Evolutionary conservation across 2,797 vertebrate genomes (phyloP).

Genomic region (Brachyrhaphis roseni): DNA sequence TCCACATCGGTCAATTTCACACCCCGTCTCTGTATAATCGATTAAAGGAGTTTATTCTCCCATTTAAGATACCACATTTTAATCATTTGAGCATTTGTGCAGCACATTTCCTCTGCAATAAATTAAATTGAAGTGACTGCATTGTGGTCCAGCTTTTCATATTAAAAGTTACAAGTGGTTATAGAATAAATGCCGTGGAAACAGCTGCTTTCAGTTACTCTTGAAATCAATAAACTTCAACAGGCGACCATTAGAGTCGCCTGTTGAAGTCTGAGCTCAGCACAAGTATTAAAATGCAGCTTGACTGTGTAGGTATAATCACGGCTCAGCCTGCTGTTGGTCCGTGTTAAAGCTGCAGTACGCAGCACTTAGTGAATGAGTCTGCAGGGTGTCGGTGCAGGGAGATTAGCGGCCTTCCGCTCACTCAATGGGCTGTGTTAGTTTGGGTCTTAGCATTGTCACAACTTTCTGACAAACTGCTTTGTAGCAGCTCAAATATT

Average conservation of each 20-base stretch:
- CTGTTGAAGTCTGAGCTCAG: constrained; percentile 33
- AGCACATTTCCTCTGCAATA: constrained; percentile 40
- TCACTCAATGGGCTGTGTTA: constrained; percentile 59
- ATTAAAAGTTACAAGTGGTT: constrained; percentile 31
- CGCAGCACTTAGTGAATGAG: constrained; percentile 41
- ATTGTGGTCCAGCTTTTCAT: constrained; percentile 16
- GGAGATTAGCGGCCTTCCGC: constrained; percentile 77
- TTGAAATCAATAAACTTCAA: constrained; percentile 42
- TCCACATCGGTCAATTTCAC: constrained; percentile 57
- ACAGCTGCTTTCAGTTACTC: constrained; percentile 39
- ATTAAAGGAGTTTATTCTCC: constrained; percentile 50
- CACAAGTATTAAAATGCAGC: not conserved
- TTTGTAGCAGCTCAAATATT: constrained; percentile 62
- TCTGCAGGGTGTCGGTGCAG: constrained; percentile 61
- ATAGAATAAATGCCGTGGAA: constrained; percentile 33
- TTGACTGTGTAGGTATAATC: not conserved
- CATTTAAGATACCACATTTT: constrained; percentile 45
- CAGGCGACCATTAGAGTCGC: constrained; percentile 28
- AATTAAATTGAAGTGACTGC: constrained; percentile 27
- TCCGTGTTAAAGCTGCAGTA: constrained; percentile 34
- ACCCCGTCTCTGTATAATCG: constrained; percentile 36
- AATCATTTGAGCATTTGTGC: constrained; percentile 37
- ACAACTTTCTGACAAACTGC: constrained; percentile 50
- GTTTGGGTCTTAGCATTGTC: constrained; percentile 72
- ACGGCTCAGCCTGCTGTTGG: constrained; percentile 8